Evolutionary conservation across 2,797 vertebrate species (phyloP).

Genomic region (Mus spretus): DNA sequence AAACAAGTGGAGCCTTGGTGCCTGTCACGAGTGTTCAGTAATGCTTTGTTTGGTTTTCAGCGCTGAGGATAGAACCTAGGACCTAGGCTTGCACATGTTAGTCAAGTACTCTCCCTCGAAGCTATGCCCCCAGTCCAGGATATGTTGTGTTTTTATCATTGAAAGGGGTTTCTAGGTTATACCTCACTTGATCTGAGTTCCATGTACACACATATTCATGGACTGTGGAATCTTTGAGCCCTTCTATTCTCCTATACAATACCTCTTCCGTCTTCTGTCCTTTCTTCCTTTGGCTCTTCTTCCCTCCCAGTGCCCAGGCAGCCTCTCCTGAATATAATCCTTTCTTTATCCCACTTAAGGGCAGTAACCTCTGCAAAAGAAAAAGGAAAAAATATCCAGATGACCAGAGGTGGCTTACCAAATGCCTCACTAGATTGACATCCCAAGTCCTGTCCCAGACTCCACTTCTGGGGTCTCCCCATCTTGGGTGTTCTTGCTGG

Average conservation of each 20-base stretch:
- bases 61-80: not conserved
- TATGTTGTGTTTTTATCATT: not conserved
- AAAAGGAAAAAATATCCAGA: not conserved
- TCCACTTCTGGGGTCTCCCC: not conserved
- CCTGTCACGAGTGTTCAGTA: not conserved
- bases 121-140: not conserved
- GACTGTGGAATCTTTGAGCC: not conserved
- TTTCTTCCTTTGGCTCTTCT: not conserved
- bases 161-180: not conserved
- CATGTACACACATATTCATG: not conserved
- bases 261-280: not conserved
- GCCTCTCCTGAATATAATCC: not conserved
- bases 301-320: not conserved
- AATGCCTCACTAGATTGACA: not conserved
- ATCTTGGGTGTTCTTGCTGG: not conserved
- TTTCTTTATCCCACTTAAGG: not conserved
- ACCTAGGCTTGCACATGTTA: not conserved
- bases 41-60: not conserved
- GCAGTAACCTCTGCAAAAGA: not conserved
- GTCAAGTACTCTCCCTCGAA: not conserved
- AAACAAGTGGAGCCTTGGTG: not conserved
- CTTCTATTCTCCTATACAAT: not conserved
- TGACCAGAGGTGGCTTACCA: not conserved
- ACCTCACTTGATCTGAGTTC: not conserved
- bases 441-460: not conserved